Percentiles rank a stretch among this genome's conserved stretches.
Evolutionary conservation across 1,140 invertebrate species (phyloP).

Genomic region (Heliconius hewitsoni): DNA sequence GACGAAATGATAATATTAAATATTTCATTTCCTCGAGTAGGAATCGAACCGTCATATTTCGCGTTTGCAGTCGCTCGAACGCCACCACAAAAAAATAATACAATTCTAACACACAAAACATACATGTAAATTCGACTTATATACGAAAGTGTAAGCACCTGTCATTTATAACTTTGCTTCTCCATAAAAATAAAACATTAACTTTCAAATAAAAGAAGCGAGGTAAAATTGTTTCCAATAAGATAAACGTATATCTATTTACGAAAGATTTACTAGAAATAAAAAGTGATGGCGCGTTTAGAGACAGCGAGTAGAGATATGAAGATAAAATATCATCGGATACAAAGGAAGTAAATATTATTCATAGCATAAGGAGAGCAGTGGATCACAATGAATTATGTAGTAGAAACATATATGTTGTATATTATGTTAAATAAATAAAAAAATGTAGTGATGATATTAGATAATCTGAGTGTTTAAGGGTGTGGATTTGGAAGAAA

Average conservation of each 20-base stretch:
- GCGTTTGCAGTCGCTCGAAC: too few species aligned
- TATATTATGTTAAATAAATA: background rate
- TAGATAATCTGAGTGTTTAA: too few species aligned
- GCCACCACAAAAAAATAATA: too few species aligned
- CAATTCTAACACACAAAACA: too few species aligned
- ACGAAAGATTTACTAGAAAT: conserved; percentile 28
- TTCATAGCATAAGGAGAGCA: conserved; percentile 30
- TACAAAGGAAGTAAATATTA: conserved; percentile 30
- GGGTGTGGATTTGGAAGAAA: too few species aligned
- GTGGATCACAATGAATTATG: conserved; percentile 35
- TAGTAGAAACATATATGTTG: conserved; percentile 14
- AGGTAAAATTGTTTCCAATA: conserved; percentile 12
- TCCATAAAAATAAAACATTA: background rate
- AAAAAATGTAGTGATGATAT: background rate
- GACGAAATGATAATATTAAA: too few species aligned
- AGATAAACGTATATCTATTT: conserved; percentile 20
- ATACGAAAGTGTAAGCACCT: background rate
- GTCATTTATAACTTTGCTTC: background rate
- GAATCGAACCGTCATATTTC: too few species aligned
- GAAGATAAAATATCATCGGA: conserved; percentile 27
- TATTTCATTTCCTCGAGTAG: too few species aligned
- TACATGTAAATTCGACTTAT: background rate
- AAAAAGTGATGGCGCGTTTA: conserved; percentile 22
- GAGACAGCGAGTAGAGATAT: conserved; percentile 22
- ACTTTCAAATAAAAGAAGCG: background rate